Percentiles rank a stretch among this genome's conserved stretches.
Evolutionary conservation across 2,797 vertebrate genomes (phyloP).

Genomic region (Acipenser ruthenus): DNA sequence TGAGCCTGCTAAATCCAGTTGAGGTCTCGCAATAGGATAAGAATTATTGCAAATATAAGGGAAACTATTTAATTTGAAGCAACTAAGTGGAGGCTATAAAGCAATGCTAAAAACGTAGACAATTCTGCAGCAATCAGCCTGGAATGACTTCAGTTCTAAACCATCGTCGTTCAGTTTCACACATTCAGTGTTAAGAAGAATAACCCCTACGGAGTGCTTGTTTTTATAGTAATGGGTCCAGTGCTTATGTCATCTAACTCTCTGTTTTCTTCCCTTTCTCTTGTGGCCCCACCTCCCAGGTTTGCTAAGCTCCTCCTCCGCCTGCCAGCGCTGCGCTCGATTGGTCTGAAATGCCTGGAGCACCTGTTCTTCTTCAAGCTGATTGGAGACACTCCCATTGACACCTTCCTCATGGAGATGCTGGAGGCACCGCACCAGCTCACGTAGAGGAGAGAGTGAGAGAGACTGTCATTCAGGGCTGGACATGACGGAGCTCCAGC

Average conservation of each 20-base stretch:
- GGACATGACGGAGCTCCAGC: slow-evolving; percentile 29
- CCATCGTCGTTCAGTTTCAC: neutral
- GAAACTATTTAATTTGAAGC: too few relatives aligned
- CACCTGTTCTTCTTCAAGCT: slow-evolving; percentile 94
- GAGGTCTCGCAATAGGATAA: too few relatives aligned
- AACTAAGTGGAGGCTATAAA: too few relatives aligned
- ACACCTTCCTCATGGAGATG: slow-evolving; percentile 95
- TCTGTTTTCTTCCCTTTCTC: neutral
- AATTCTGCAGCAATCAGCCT: too few relatives aligned
- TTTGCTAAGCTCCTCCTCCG: slow-evolving; percentile 89
- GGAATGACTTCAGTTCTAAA: too few relatives aligned
- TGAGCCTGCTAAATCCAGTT: too few relatives aligned
- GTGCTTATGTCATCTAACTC: neutral
- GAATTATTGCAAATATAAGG: too few relatives aligned
- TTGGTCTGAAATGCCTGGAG: slow-evolving; percentile 86
- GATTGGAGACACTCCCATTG: slow-evolving; percentile 88
- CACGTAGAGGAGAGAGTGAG: slow-evolving; percentile 45
- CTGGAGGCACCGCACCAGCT: slow-evolving; percentile 84
- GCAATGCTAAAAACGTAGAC: too few relatives aligned
- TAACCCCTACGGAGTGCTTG: neutral
- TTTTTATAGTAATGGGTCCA: neutral
- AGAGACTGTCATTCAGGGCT: slow-evolving; percentile 10
- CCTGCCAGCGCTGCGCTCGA: slow-evolving; percentile 82
- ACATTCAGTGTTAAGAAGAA: neutral
- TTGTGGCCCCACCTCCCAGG: slow-evolving; percentile 37